Conservation (phyloP, 2,113 vertebrate genomes). For the Noturus placidus region DNA sequence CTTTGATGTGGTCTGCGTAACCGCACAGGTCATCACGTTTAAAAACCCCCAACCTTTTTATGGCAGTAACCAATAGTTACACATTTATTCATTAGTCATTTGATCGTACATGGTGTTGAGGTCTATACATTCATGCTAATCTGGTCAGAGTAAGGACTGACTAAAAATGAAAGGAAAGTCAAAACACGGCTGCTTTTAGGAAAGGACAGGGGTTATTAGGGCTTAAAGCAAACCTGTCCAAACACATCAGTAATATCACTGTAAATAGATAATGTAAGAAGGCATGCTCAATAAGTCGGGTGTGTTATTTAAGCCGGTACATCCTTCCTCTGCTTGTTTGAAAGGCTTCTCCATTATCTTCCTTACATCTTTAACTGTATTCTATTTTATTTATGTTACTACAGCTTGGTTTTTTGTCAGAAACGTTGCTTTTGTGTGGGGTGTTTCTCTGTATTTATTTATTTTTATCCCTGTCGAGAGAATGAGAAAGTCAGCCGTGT, state of each 20-base stretch:
- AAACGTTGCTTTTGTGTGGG: neutral
- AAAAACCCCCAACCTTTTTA: neutral
- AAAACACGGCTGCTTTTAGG: neutral
- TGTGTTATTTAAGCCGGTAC: neutral
- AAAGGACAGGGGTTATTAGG: neutral
- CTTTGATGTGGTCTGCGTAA: constrained; percentile 4
- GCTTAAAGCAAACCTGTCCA: neutral
- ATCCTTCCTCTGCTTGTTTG: neutral
- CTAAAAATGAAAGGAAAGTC: neutral
- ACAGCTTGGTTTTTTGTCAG: neutral
- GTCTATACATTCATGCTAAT: neutral
- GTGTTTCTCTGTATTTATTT: neutral
- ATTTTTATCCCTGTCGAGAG: neutral
- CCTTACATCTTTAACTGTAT: neutral
- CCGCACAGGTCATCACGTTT: constrained; percentile 5
- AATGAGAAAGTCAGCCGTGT: neutral
- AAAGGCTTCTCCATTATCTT: neutral
- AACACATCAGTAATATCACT: neutral
- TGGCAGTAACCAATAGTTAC: neutral
- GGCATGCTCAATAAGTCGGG: neutral
- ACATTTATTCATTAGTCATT: neutral
- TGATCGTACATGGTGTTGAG: neutral
- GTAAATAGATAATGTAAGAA: neutral
- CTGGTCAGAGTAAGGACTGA: neutral
- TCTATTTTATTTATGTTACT: neutral